A percentile compares a stretch with the other conserved stretches of the same genome.
These are phyloP conservation scores for Tipula vernalis DNA, from an alignment of 2,888 invertebrate species.

Conservation along the genomic window DNA sequence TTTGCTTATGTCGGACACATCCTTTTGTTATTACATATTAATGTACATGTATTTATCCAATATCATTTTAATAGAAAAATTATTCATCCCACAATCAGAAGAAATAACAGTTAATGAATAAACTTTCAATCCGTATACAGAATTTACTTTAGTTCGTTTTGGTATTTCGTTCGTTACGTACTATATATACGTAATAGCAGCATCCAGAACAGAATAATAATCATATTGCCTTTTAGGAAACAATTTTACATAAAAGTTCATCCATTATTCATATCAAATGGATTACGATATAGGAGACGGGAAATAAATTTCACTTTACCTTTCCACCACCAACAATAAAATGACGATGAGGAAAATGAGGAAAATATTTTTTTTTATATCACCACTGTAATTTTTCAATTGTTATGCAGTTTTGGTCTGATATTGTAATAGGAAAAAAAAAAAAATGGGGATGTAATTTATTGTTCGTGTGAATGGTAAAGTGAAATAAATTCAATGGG, in stretches of 20 bases:
- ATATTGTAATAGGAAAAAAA: not conserved
- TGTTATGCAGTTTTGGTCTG: not conserved
- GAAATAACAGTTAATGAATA: not conserved
- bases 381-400: not conserved
- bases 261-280: not conserved
- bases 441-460: not conserved
- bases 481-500: slow-evolving; percentile 13
- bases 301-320: not conserved
- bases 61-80: not conserved
- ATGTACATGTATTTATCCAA: not conserved
- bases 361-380: not conserved
- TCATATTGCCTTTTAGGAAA: not conserved
- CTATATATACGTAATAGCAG: not conserved
- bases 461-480: not conserved
- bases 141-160: not conserved
- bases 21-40: too few species aligned
- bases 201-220: not conserved
- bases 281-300: not conserved
- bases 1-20: not conserved
- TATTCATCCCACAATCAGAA: not conserved
- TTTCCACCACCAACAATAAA: not conserved
- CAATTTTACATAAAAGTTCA: not conserved
- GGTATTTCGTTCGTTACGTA: not conserved
- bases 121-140: not conserved
- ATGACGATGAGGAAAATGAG: too few species aligned